Base-by-base conservation (phyloP, 2,113 vertebrate genomes). In the Neogobius melanostomus region DNA sequence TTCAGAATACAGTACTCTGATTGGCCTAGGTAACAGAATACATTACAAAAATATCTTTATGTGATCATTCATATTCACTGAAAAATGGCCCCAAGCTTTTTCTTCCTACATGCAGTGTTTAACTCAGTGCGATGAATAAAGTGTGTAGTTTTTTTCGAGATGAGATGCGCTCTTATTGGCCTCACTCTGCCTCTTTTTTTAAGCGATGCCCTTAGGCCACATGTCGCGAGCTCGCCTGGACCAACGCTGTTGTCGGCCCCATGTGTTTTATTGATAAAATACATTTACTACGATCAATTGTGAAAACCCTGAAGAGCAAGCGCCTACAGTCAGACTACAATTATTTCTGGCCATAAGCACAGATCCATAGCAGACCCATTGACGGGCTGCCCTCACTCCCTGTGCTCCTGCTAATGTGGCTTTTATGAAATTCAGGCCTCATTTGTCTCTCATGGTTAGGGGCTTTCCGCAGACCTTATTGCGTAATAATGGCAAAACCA, bases 401-500 rank as follows among this genome's bases (percentile, higher is more conserved):
- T 82, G 70, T 82, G 79, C 83, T 81, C 73, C 73, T 11, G 88
- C 88, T 90, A 90, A 89, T 91, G 88, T 85, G 85, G 86, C 88
- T 90, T 90, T 91, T 89, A 90, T 90, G 86, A 91, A 87, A 89
- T 86, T 86, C 83, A 86, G 86, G 90, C 88, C 90, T 90, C 90
- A 89, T 90, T 91, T 90, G 88, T 88, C 88, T 87, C 87, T 89
- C 85, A 83, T 90, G 88, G 90, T 91, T 91, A 79, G 87, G 66
- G 86, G 86, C 87, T 89, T 86, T 89, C 80, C 87, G 86, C 87
- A 81, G 88, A 74, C 71, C 78, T 83, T 86, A 89, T 90, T 89
- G 90, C 88, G 88, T 88, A 85, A 90, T 89, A 89, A 90, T 87
- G 86, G 88, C 86, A 88, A 90, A 91, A 83, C 82, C 90, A 90